Evolutionary conservation across 2,797 vertebrate genomes (phyloP).

Genomic region (Hyperoplus immaculatus): DNA sequence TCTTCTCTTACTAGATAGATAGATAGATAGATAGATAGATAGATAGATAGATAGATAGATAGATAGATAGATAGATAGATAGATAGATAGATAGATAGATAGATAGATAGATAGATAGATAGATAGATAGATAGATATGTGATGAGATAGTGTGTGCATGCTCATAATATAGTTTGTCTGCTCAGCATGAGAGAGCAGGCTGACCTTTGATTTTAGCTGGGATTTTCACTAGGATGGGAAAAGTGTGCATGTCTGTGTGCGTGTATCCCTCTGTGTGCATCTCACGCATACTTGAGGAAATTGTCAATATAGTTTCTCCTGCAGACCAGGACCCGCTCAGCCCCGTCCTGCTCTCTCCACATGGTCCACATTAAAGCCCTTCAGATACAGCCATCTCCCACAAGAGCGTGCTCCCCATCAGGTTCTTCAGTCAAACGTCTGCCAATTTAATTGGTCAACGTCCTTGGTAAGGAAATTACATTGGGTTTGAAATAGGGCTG

Average conservation of each 20-base stretch:
- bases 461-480: conserved; percentile 71
- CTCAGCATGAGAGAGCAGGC: conserved; percentile 52
- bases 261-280: conserved; percentile 55
- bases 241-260: conserved; percentile 18
- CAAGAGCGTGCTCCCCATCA: conserved; percentile 32
- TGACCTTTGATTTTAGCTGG: conserved; percentile 68
- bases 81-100: conserved; percentile 22
- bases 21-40: conserved; percentile 21
- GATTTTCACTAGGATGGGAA: conserved; percentile 53
- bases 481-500: conserved; percentile 66
- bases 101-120: conserved; percentile 25
- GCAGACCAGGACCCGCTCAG: conserved; percentile 51
- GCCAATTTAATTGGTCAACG: conserved; percentile 40
- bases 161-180: conserved; percentile 13
- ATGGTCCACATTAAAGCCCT: conserved; percentile 73
- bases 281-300: conserved; percentile 83
- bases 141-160: conserved; percentile 1
- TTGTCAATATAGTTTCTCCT: conserved; percentile 76
- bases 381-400: conserved; percentile 47
- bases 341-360: conserved; percentile 47
- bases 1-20: neutral
- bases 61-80: conserved; percentile 12
- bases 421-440: conserved; percentile 47
- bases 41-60: conserved; percentile 15
- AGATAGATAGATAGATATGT: conserved; percentile 11